Evolutionary conservation across 1,140 invertebrate genomes (phyloP), one percentile per base, ranked within the genome.

Genomic region (Thalassaphorura encarpata): DNA sequence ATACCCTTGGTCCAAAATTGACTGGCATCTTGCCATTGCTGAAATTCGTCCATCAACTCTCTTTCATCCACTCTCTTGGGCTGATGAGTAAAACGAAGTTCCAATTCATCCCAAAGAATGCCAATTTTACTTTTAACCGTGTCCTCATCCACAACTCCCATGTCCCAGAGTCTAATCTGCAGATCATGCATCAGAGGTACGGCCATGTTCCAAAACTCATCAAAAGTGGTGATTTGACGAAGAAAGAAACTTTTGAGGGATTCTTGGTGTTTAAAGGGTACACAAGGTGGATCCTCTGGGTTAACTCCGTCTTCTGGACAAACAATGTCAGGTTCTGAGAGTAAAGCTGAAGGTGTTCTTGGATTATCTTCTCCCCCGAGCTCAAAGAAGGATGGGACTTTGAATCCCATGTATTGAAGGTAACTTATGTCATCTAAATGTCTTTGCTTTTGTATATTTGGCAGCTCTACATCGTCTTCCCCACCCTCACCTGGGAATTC

Each of bases 191-290:
- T 31, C 1, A 63, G 51, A 2, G 61, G 61, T 15, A 56, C 47
- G 33, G 54, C 45, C 57, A 59, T 59, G 28, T 63, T 63, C 61
- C 61, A 63, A 45, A 59, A 54, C 15, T 59, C 50, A 27, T 59
- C 47, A 40, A 59, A 63, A 4, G 39, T 16, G 16, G 42, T 26
- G n/a, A 63, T 46, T 53, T 62, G 52, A 16, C 23, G 45, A 3
- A 58, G 42, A 42, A 62, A 62, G 18, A 27, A 19, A 13, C 40
- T 42, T 41, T 62, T 62, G 0, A 51, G 29, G 4, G 60, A 62
- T 33, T 16, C n/a, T n/a, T n/a, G n/a, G n/a, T n/a, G n/a, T n/a
- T n/a, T n/a, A n/a, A n/a, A n/a, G 2, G 31, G 5, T 19, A 28
- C 13, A 24, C 28, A 19, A 8, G 26, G 24, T 31, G 2, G 3